Evolutionary conservation across 2,797 vertebrate species (phyloP).

Genomic region (Smutsia temminckii): DNA sequence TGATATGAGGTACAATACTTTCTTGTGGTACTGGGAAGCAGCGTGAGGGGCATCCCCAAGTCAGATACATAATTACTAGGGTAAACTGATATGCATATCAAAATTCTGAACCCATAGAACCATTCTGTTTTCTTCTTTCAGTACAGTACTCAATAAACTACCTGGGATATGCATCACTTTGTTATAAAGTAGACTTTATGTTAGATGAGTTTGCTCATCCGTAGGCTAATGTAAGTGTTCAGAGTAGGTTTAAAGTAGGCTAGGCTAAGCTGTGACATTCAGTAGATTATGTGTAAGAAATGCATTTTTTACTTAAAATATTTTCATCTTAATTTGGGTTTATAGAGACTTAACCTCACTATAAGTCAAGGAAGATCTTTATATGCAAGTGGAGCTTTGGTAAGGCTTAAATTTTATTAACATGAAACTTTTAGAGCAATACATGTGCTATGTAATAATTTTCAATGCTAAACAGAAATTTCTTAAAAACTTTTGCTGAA

Average conservation of each 20-base stretch:
- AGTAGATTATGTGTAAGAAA: neutral
- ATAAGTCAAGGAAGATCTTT: neutral
- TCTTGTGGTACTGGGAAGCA: neutral
- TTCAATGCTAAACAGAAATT: neutral
- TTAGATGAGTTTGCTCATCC: neutral
- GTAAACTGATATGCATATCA: neutral
- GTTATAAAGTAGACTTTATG: neutral
- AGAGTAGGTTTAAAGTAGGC: neutral
- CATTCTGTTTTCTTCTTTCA: neutral
- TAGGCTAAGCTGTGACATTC: neutral
- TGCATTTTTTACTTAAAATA: neutral
- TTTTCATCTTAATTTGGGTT: neutral
- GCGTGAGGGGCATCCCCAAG: neutral
- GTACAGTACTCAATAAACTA: neutral
- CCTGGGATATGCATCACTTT: neutral
- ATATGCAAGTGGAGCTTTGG: neutral
- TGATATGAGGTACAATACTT: neutral
- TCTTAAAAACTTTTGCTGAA: neutral
- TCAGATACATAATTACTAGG: neutral
- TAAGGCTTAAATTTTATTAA: neutral
- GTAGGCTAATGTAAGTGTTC: no score
- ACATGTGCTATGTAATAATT: neutral
- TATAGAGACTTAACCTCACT: neutral
- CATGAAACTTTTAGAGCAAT: neutral
- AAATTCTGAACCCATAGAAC: neutral